phyloP scores from a whole-genome alignment of 2,113 vertebrate species.

The Xiphophorus hellerii region DNA sequence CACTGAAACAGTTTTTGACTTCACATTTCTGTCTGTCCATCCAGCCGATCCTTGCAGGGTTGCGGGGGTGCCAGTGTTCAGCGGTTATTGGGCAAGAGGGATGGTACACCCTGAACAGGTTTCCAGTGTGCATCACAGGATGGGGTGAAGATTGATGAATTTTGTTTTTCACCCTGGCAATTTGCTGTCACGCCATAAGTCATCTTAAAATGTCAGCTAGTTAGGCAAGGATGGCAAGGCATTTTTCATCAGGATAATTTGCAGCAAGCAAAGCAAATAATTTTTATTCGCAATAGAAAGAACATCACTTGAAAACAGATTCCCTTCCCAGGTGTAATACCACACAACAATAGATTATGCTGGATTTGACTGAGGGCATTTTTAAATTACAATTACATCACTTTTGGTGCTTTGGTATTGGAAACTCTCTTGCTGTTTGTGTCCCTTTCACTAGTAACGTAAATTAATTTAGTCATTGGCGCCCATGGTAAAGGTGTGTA shows the following conservation, averaged over 20 bases:
- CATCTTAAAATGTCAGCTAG: slow-evolving; percentile 17
- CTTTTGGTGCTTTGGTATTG: no score
- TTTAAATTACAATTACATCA: background rate
- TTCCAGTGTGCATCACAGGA: background rate
- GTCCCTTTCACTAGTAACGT: no score
- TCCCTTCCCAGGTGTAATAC: background rate
- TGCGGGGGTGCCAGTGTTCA: no score
- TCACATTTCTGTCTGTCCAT: background rate
- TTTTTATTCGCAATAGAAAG: background rate
- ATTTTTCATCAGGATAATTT: slow-evolving; percentile 18
- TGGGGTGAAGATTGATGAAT: background rate
- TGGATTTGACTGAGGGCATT: background rate
- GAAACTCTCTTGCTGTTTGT: no score
- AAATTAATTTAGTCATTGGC: no score
- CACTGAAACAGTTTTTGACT: background rate
- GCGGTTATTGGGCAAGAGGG: no score
- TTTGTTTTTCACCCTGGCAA: background rate
- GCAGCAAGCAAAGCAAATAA: background rate
- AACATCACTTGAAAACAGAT: background rate
- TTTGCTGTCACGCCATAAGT: slow-evolving; percentile 18
- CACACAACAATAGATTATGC: background rate
- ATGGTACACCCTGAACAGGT: no score
- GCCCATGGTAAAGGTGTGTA: no score
- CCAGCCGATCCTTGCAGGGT: no score
- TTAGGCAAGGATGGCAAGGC: background rate